These are phyloP conservation scores for Volucella zonaria DNA, from an alignment of 2,888 invertebrate species.

Conservation along the genomic window DNA sequence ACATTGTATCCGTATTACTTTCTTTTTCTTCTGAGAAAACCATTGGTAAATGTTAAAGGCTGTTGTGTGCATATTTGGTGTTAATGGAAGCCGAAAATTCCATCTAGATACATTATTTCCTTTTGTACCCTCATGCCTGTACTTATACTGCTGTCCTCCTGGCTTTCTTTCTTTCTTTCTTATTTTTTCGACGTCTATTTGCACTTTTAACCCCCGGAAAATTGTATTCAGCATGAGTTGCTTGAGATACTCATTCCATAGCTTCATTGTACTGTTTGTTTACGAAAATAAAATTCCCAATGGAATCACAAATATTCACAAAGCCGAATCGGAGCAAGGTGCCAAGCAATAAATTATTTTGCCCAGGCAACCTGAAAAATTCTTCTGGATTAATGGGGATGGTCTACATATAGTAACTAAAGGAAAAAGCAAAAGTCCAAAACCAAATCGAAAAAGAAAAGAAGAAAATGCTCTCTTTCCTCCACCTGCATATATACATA, in stretches of 20 bases:
- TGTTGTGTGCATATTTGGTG: slow-evolving; percentile 69
- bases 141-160: too few species aligned
- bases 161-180: slow-evolving; percentile 4
- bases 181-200: slow-evolving; percentile 52
- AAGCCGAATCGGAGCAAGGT: slow-evolving; percentile 74
- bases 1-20: not conserved
- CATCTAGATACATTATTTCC: slow-evolving; percentile 71
- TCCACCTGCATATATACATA: slow-evolving; percentile 4
- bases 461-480: slow-evolving; percentile 28
- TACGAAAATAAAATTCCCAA: slow-evolving; percentile 73
- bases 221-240: slow-evolving; percentile 39
- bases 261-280: slow-evolving; percentile 49
- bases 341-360: slow-evolving; percentile 75
- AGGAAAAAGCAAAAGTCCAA: slow-evolving; percentile 34
- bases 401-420: not conserved
- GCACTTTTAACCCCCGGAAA: slow-evolving; percentile 65
- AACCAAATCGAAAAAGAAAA: slow-evolving; percentile 12
- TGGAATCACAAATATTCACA: slow-evolving; percentile 74
- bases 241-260: slow-evolving; percentile 5
- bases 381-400: slow-evolving; percentile 63
- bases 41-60: slow-evolving; percentile 53
- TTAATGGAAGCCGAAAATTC: slow-evolving; percentile 73
- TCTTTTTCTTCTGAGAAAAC: slow-evolving; percentile 21
- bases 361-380: slow-evolving; percentile 73
- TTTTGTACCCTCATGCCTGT: slow-evolving; percentile 34